phyloP scores from a whole-genome alignment of 2,113 vertebrate genomes.

The Oreochromis tanganicae region DNA sequence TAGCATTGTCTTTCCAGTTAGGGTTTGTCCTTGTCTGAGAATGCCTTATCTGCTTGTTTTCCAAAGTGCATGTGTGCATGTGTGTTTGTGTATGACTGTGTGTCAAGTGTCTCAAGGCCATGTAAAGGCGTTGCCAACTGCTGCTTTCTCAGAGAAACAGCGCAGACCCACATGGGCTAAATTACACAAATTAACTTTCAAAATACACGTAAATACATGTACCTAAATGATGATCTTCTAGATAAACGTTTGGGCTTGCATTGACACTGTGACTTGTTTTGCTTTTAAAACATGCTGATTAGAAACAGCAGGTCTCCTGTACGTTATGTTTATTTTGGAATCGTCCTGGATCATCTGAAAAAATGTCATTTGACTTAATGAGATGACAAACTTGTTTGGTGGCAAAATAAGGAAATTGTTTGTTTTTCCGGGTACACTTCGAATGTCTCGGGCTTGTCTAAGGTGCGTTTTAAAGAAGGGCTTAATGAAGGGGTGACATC shows the following conservation, averaged over 20 bases:
- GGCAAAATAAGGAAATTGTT: neutral
- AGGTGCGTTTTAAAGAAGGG: slow-evolving; percentile 25
- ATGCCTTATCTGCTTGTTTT: neutral
- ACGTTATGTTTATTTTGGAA: neutral
- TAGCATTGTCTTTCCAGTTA: neutral
- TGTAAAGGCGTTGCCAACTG: slow-evolving; percentile 7
- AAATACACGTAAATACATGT: neutral
- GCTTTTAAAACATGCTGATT: neutral
- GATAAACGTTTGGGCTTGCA: neutral
- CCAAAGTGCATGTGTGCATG: neutral
- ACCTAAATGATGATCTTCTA: neutral
- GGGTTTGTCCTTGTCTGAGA: neutral
- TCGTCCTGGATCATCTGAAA: neutral
- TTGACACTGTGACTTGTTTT: neutral
- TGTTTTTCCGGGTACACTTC: neutral
- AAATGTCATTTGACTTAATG: neutral
- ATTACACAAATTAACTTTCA: neutral
- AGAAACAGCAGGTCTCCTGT: neutral
- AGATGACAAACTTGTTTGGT: slow-evolving; percentile 2
- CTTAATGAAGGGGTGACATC: slow-evolving; percentile 55
- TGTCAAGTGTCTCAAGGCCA: slow-evolving; percentile 41
- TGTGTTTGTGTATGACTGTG: neutral
- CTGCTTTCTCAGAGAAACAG: slow-evolving; percentile 25
- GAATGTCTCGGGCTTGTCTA: neutral
- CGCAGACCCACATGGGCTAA: neutral